Base-by-base conservation (phyloP, 2,797 vertebrate species). In the Clarias pachynema region DNA sequence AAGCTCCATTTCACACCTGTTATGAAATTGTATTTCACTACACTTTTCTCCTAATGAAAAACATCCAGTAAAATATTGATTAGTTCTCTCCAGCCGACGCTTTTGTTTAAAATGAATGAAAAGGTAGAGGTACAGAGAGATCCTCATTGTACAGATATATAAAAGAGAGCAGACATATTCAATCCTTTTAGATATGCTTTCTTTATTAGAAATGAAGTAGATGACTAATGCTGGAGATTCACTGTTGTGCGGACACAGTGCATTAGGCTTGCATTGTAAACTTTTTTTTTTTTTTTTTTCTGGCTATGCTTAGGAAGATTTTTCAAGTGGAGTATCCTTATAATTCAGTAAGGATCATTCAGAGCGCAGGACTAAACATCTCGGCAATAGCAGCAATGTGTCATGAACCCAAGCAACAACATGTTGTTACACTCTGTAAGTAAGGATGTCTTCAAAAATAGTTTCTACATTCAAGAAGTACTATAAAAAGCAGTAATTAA, bases 21-120 rank as follows among this genome's bases (percentile, higher is more conserved):
- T 77, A 22, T 22, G 53, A 34, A 59, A 31, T 59, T 31, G 16
- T 9, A 29, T 34, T 34, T 78, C 56, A 24, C 9, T 2, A 34
- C 53, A 1, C 29, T 26, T 57, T 29, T 68, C n/a, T 60, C 5
- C 5, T 29, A 59, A 66, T 57, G 53, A 37, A 69, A 84, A 78
- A n/a, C 29, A 68, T 69, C 22, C 26, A 79, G 83, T 68, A 22
- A 84, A 57, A 26, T 78, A 78, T 78, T 60, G 24, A 79, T 68
- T 14, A 40, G 24, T 77, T 56, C 63, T 83, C 31, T 77, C 15
- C n/a, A 49, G 65, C 31, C n/a, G 44, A 56, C 26, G 57, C 29
- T 66, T 34, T 53, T 77, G 57, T 74, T 53, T 75, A n/a, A 56
- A 34, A 75, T 34, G 49, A 57, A 57, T 66, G 73, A 18, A 75